phyloP scores from a whole-genome alignment of 2,113 vertebrate genomes.

The Perognathus longimembris region DNA sequence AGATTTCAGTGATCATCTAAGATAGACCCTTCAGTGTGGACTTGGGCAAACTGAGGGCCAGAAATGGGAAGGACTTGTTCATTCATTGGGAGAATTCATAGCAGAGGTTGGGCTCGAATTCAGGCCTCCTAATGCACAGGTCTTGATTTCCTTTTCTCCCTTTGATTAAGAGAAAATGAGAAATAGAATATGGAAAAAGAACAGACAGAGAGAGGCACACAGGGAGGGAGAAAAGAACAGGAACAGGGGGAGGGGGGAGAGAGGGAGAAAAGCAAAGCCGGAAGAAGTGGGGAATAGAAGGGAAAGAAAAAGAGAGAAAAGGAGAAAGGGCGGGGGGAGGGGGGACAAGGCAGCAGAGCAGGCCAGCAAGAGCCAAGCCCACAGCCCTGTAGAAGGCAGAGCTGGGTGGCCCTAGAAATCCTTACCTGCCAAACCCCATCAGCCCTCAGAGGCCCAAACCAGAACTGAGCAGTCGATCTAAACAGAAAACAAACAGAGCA shows the following conservation, averaged over 20 bases:
- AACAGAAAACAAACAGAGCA: conserved; percentile 78
- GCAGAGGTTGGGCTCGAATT: not conserved
- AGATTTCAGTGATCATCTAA: not conserved
- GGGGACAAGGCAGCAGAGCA: not conserved
- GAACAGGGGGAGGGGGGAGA: not conserved
- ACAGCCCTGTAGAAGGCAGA: conserved; percentile 74
- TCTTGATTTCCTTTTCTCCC: conserved; percentile 6
- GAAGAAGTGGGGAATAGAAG: not conserved
- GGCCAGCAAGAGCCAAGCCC: conserved; percentile 62
- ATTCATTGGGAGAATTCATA: not conserved
- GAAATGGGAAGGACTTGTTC: not conserved
- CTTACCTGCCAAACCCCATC: conserved; percentile 78
- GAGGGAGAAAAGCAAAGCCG: not conserved
- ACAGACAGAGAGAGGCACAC: not conserved
- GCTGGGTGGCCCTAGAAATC: conserved; percentile 79
- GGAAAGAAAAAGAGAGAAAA: not conserved
- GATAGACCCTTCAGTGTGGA: not conserved
- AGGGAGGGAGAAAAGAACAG: not conserved
- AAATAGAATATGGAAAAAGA: not conserved
- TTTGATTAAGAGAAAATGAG: conserved; percentile 42
- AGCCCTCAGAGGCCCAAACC: conserved; percentile 65
- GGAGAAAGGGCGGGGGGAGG: not conserved
- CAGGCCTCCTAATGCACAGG: not conserved
- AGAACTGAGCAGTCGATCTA: conserved; percentile 74
- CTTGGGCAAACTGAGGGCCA: conserved; percentile 15